A percentile compares a stretch with the other conserved stretches of the same genome.
phyloP scores from a whole-genome alignment of 2,888 invertebrate genomes.

The Apotomis turbidana region DNA sequence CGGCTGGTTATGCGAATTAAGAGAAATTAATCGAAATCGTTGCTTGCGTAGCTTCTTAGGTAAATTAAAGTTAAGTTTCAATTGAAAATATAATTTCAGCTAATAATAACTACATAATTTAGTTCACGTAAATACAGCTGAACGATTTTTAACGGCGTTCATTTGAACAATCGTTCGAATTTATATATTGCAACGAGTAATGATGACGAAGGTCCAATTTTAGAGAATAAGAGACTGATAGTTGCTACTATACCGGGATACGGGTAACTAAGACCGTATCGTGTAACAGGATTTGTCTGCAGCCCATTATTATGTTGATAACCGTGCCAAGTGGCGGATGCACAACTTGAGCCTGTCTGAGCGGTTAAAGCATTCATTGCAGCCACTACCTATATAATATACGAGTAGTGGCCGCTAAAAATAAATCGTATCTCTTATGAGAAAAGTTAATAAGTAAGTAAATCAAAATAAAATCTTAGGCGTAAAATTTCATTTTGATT shows the following conservation, averaged over 20 bases:
- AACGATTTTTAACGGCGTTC: no score
- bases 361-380: constrained; percentile 8
- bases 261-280: neutral
- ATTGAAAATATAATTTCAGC: no score
- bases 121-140: no score
- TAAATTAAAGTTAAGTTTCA: no score
- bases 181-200: no score
- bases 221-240: neutral
- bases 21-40: neutral
- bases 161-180: no score
- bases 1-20: neutral
- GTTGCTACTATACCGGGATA: neutral
- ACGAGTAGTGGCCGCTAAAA: constrained; percentile 20
- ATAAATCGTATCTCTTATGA: constrained; percentile 9
- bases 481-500: no score
- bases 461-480: neutral
- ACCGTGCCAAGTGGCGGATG: constrained; percentile 39
- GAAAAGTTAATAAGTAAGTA: neutral
- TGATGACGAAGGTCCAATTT: no score
- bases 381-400: no score
- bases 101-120: no score
- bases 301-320: constrained; percentile 27
- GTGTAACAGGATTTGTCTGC: neutral
- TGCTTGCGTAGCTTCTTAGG: neutral
- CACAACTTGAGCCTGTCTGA: constrained; percentile 17